Evolutionary conservation across 2,888 invertebrate genomes (phyloP).

Genomic region (Ophioninae sp.): DNA sequence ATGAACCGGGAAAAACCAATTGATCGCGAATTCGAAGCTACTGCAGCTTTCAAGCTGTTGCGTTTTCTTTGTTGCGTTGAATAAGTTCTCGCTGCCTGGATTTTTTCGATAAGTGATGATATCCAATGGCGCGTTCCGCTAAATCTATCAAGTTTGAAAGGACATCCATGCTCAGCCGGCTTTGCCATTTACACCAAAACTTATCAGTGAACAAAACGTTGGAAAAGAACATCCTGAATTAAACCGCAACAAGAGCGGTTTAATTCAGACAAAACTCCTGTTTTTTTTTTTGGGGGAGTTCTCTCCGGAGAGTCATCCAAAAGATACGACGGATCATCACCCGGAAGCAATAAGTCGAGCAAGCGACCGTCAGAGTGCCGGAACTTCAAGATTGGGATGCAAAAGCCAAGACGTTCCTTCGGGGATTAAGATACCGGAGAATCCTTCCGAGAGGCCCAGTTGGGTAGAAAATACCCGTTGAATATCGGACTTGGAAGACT

Average conservation of each 20-base stretch:
- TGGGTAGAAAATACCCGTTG: slow-evolving; percentile 1
- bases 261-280: neutral
- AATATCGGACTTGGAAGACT: neutral
- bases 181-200: neutral
- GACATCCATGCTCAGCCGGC: no score
- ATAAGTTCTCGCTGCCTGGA: neutral
- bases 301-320: neutral
- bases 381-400: neutral
- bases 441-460: neutral
- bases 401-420: neutral
- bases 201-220: neutral
- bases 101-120: neutral
- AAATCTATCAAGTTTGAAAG: no score
- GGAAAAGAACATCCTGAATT: neutral
- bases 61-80: neutral
- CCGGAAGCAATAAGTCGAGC: neutral
- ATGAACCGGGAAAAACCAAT: neutral
- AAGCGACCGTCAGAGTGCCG: neutral
- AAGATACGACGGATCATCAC: neutral
- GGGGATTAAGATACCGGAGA: slow-evolving; percentile 8
- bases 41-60: neutral
- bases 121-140: neutral
- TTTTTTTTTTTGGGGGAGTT: neutral
- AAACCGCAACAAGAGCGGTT: neutral
- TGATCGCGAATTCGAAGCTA: neutral